Evolutionary conservation across 2,888 invertebrate species (phyloP).

Genomic region (Yponomeuta plumbellus): DNA sequence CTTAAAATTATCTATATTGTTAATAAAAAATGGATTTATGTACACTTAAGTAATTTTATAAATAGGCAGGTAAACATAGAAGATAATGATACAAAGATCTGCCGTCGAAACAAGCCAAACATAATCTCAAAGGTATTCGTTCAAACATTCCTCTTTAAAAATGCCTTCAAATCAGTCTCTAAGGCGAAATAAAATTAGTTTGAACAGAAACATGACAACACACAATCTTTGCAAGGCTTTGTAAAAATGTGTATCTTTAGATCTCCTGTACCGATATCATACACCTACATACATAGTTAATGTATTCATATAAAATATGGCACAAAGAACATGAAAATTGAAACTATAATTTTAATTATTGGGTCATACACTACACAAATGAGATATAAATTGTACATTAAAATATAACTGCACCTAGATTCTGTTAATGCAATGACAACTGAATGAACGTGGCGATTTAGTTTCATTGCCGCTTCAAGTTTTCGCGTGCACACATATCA

Average conservation of each 20-base stretch:
- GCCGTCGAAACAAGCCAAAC: conserved; percentile 61
- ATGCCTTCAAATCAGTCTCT: conserved; percentile 49
- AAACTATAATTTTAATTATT: neutral
- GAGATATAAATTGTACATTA: too few species aligned
- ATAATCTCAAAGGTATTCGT: conserved; percentile 48
- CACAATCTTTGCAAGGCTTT: conserved; percentile 69
- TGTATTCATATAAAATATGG: conserved; percentile 33
- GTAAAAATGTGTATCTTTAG: conserved; percentile 66
- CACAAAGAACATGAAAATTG: conserved; percentile 33
- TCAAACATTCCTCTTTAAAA: conserved; percentile 60
- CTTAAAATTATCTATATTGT: neutral
- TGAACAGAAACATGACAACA: conserved; percentile 45
- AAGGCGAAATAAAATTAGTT: conserved; percentile 68
- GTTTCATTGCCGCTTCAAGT: too few species aligned
- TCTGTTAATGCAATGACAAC: too few species aligned
- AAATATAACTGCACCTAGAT: too few species aligned
- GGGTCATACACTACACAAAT: too few species aligned
- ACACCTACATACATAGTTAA: neutral
- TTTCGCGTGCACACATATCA: too few species aligned
- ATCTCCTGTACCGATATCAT: neutral
- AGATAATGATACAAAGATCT: conserved; percentile 69
- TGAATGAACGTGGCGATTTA: too few species aligned
- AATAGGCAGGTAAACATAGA: conserved; percentile 47
- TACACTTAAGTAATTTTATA: conserved; percentile 25
- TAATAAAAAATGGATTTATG: conserved; percentile 22